Conservation (phyloP, 2,888 invertebrate species). For the Brachyptera putata region DNA sequence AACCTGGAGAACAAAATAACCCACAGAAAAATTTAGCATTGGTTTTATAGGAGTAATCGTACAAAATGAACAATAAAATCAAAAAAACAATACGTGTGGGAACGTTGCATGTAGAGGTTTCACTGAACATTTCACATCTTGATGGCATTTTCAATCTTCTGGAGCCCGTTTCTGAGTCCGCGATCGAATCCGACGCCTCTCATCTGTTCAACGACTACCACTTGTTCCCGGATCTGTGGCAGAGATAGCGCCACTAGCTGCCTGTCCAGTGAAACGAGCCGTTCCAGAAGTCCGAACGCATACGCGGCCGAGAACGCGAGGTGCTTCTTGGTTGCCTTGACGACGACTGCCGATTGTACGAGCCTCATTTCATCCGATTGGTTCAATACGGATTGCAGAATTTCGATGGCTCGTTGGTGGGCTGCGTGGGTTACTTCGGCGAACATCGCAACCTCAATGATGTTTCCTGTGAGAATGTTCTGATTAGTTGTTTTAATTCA, state of each 20-base stretch:
- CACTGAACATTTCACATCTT: neutral
- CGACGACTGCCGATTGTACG: neutral
- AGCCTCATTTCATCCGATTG: neutral
- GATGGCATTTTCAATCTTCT: neutral
- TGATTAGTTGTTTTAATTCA: no score
- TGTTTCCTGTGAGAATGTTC: no score
- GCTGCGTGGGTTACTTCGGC: neutral
- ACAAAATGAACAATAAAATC: neutral
- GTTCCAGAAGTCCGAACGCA: neutral
- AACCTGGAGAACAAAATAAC: neutral
- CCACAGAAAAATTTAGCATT: neutral
- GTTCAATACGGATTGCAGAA: neutral
- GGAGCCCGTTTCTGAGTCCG: neutral
- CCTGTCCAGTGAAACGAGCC: neutral
- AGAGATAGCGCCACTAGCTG: neutral
- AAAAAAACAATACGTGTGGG: neutral
- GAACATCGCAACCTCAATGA: slow-evolving; percentile 7
- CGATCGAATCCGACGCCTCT: neutral
- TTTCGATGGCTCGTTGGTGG: neutral
- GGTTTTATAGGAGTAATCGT: neutral
- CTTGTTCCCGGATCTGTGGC: neutral
- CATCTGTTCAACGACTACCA: neutral
- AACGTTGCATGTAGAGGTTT: neutral
- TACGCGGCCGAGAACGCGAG: slow-evolving; percentile 6
- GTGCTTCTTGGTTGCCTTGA: neutral